A percentile compares a stretch with the other conserved stretches of the same genome.
These are phyloP conservation scores for Sebastes melanostomus DNA, from an alignment of 2,797 vertebrate species.

Conservation along the genomic window DNA sequence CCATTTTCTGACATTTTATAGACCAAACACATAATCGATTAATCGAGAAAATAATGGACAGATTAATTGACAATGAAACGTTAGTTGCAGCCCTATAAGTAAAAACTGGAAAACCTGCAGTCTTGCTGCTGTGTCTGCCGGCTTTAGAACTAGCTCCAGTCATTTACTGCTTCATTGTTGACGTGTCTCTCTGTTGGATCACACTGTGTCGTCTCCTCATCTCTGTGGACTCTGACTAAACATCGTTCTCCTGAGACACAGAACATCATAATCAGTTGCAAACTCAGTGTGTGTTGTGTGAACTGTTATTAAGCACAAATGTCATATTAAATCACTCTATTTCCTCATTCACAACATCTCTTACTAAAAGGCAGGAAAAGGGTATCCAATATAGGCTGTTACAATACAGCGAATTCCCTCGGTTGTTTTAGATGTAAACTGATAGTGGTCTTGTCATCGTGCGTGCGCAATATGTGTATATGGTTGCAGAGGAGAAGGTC, in stretches of 20 bases:
- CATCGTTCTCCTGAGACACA: conserved; percentile 21
- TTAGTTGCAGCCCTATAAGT: too few species aligned
- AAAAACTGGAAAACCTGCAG: background rate
- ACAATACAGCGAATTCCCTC: background rate
- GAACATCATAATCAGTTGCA: background rate
- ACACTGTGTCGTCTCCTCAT: background rate
- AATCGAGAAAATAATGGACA: too few species aligned
- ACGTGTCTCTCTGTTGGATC: background rate
- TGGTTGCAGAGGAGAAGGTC: conserved; percentile 48
- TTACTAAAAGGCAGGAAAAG: too few species aligned
- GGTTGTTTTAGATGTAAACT: conserved; percentile 31
- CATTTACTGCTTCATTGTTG: background rate
- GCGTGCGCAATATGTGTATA: conserved; percentile 7
- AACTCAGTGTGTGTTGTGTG: conserved; percentile 41
- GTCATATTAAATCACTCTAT: too few species aligned
- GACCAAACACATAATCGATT: too few species aligned
- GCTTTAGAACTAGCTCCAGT: background rate
- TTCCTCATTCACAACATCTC: too few species aligned
- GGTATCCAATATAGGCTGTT: too few species aligned
- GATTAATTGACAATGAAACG: too few species aligned
- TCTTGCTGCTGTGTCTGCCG: background rate
- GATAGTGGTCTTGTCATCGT: conserved; percentile 11
- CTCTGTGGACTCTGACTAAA: conserved; percentile 27
- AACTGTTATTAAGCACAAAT: too few species aligned
- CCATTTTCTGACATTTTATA: too few species aligned